Evolutionary conservation across 2,888 invertebrate genomes (phyloP).

Genomic region (Drosophila paranaensis): DNA sequence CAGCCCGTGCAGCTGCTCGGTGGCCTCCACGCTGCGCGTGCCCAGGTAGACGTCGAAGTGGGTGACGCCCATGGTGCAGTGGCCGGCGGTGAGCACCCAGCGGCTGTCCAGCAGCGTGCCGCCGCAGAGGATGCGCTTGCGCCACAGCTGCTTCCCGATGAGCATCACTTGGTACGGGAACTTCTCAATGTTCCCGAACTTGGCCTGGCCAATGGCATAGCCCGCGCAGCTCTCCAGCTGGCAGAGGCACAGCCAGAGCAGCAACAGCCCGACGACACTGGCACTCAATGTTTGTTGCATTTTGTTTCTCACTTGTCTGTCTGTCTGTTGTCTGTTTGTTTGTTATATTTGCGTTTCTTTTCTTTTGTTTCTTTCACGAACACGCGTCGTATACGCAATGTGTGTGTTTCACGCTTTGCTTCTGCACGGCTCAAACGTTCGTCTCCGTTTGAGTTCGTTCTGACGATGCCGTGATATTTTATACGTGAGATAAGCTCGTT

Average conservation of each 20-base stretch:
- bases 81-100: slow-evolving; percentile 84
- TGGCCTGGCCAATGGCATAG: slow-evolving; percentile 81
- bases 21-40: slow-evolving; percentile 78
- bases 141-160: slow-evolving; percentile 83
- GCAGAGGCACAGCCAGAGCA: slow-evolving; percentile 43
- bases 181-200: slow-evolving; percentile 80
- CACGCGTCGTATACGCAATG: slow-evolving; percentile 17
- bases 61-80: slow-evolving; percentile 82
- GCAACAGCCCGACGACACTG: slow-evolving; percentile 39
- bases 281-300: slow-evolving; percentile 25
- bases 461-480: slow-evolving; percentile 81
- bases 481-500: slow-evolving; percentile 54
- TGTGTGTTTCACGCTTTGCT: slow-evolving; percentile 34
- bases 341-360: slow-evolving; percentile 10
- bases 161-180: slow-evolving; percentile 84
- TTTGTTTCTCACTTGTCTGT: slow-evolving; percentile 10
- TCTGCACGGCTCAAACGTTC: slow-evolving; percentile 79
- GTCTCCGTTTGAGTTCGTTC: slow-evolving; percentile 83
- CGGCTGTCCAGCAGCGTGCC: slow-evolving; percentile 82
- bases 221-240: slow-evolving; percentile 31
- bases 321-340: slow-evolving; percentile 14
- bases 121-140: slow-evolving; percentile 82
- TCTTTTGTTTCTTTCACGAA: slow-evolving; percentile 13
- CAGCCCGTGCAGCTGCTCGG: slow-evolving; percentile 71
- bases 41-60: slow-evolving; percentile 84